Evolutionary conservation across 2,888 invertebrate species (phyloP).

Genomic region (Acanthacorydalis orientalis): DNA sequence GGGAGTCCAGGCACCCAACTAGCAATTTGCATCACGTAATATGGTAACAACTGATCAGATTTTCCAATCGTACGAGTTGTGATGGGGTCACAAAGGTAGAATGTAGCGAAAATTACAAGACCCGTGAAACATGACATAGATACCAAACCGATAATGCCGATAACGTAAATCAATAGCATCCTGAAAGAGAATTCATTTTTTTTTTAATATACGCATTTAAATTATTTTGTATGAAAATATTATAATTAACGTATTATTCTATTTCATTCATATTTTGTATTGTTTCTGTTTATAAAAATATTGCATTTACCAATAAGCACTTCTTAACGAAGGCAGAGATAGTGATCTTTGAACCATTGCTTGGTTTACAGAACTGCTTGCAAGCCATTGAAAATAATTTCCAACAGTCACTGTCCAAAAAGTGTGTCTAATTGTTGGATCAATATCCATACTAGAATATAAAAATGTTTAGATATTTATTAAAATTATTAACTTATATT

Average conservation of each 20-base stretch:
- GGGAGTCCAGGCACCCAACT: conserved; percentile 59
- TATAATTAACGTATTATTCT: too few relatives aligned
- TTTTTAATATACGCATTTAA: too few relatives aligned
- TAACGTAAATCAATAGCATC: conserved; percentile 57
- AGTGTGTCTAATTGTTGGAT: conserved; percentile 63
- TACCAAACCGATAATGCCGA: conserved; percentile 58
- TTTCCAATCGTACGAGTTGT: conserved; percentile 49
- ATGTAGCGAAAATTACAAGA: conserved; percentile 71
- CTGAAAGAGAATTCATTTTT: conserved; percentile 26
- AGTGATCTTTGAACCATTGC: conserved; percentile 76
- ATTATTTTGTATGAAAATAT: too few relatives aligned
- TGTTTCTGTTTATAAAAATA: neutral
- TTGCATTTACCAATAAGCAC: conserved; percentile 49
- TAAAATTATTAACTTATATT: too few relatives aligned
- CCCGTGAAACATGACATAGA: conserved; percentile 72
- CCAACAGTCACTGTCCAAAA: conserved; percentile 66
- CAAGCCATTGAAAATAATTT: conserved; percentile 65
- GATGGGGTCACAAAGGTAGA: conserved; percentile 74
- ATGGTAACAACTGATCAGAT: conserved; percentile 59
- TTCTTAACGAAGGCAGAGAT: conserved; percentile 51
- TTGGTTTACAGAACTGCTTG: conserved; percentile 70
- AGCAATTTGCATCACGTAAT: conserved; percentile 68
- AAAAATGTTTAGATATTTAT: too few relatives aligned
- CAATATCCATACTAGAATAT: conserved; percentile 46
- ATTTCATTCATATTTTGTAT: too few relatives aligned